Percentiles rank a stretch among this genome's conserved stretches.
phyloP scores from a whole-genome alignment of 2,888 invertebrate genomes.

The Nematopogon swammerdamellus region DNA sequence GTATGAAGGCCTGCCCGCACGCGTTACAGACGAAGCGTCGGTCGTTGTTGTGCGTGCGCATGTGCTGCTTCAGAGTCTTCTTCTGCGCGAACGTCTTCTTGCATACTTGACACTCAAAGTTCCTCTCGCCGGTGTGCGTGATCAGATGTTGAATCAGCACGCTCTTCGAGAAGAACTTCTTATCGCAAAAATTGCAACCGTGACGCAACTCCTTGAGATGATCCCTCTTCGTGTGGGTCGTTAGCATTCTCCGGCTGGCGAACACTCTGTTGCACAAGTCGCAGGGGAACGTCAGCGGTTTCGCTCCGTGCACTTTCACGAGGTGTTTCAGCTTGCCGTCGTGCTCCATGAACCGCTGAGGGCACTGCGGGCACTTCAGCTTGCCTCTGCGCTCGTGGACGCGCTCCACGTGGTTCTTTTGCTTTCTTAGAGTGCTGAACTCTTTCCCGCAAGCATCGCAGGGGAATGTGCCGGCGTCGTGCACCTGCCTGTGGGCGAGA shows the following conservation, averaged over 20 bases:
- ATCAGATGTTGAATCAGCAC: constrained; percentile 45
- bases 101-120: constrained; percentile 56
- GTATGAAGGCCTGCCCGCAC: constrained; percentile 57
- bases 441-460: constrained; percentile 12
- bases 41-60: constrained; percentile 57
- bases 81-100: constrained; percentile 59
- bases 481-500: constrained; percentile 12
- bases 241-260: constrained; percentile 34
- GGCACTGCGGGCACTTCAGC: constrained; percentile 13
- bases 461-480: constrained; percentile 10
- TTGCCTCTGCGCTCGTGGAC: constrained; percentile 9
- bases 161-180: constrained; percentile 45
- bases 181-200: constrained; percentile 51
- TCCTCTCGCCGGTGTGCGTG: constrained; percentile 50
- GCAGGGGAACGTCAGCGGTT: constrained; percentile 24
- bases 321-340: constrained; percentile 35
- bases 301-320: constrained; percentile 25
- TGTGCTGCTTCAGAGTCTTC: constrained; percentile 57
- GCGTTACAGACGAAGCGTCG: constrained; percentile 51
- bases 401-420: constrained; percentile 13
- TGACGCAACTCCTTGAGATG: constrained; percentile 40
- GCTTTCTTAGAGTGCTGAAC: constrained; percentile 11
- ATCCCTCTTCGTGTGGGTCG: constrained; percentile 35
- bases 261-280: constrained; percentile 35
- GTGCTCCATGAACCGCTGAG: constrained; percentile 27